Percentiles rank a stretch among this genome's conserved stretches.
These are phyloP conservation scores for Drosophila stalkeri DNA, from an alignment of 2,888 invertebrate genomes.

Conservation along the genomic window DNA sequence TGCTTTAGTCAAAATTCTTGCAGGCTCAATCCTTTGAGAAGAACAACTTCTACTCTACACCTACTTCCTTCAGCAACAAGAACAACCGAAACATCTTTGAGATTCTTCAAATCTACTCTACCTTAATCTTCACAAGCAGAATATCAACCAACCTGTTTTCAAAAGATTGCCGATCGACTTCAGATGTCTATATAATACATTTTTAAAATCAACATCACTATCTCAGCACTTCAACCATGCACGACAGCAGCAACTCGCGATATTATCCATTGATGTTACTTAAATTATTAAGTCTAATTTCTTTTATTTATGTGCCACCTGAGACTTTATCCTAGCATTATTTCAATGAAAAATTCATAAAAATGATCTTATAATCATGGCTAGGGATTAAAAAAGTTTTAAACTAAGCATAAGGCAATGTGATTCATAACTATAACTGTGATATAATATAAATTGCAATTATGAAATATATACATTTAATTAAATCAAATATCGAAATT, in stretches of 20 bases:
- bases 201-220: not conserved
- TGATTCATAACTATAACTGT: not conserved
- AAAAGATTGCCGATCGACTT: constrained; percentile 1
- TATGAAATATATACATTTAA: not conserved
- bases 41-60: constrained; percentile 6
- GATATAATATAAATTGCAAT: not conserved
- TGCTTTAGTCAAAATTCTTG: constrained; percentile 7
- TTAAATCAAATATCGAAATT: not conserved
- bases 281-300: not conserved
- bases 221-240: not conserved
- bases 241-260: not conserved
- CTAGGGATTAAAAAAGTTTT: not conserved
- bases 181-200: not conserved
- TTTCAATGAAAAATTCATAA: not conserved
- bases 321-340: not conserved
- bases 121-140: constrained; percentile 5
- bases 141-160: not conserved
- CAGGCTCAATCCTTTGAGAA: constrained; percentile 3
- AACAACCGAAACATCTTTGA: constrained; percentile 1
- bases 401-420: not conserved
- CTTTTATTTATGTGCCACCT: not conserved
- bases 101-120: constrained; percentile 1
- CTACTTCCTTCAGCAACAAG: constrained; percentile 1
- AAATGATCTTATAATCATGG: no score
- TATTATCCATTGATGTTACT: not conserved